Evolutionary conservation across 1,140 invertebrate species (phyloP).

Genomic region (Papilio polytes): DNA sequence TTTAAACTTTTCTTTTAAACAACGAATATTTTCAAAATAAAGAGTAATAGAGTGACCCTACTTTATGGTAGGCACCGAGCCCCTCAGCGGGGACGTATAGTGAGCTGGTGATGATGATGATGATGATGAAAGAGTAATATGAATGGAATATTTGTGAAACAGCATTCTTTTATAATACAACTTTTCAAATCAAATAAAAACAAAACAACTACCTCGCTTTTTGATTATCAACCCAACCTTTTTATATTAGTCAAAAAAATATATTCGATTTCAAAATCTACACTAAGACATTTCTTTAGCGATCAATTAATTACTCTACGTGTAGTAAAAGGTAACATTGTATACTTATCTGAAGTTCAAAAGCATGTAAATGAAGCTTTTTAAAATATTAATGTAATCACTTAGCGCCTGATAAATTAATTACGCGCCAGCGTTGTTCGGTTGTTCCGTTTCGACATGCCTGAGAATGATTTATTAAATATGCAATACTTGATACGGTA

Average conservation of each 20-base stretch:
- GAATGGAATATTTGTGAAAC: no score
- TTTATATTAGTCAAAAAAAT: no score
- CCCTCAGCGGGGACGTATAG: no score
- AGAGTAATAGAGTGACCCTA: no score
- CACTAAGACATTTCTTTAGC: neutral
- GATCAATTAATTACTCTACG: neutral
- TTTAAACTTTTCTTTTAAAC: neutral
- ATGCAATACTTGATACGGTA: neutral
- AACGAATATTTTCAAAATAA: neutral
- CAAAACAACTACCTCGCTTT: no score
- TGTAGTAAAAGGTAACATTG: neutral
- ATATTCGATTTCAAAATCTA: no score
- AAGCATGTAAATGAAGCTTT: conserved; percentile 1
- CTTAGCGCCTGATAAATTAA: conserved; percentile 21
- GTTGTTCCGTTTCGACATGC: neutral
- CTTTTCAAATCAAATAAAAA: no score
- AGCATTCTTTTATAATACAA: no score
- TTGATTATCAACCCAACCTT: no score
- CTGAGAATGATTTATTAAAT: conserved; percentile 7
- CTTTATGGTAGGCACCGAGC: no score
- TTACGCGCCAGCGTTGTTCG: neutral
- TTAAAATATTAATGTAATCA: conserved; percentile 29
- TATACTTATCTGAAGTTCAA: neutral
- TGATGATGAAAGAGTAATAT: no score
- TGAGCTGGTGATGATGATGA: no score